Percentiles rank a stretch among this genome's conserved stretches.
These are phyloP conservation scores for Pipistrellus pygmaeus DNA, from an alignment of 2,797 vertebrate species.

Conservation along the genomic window DNA sequence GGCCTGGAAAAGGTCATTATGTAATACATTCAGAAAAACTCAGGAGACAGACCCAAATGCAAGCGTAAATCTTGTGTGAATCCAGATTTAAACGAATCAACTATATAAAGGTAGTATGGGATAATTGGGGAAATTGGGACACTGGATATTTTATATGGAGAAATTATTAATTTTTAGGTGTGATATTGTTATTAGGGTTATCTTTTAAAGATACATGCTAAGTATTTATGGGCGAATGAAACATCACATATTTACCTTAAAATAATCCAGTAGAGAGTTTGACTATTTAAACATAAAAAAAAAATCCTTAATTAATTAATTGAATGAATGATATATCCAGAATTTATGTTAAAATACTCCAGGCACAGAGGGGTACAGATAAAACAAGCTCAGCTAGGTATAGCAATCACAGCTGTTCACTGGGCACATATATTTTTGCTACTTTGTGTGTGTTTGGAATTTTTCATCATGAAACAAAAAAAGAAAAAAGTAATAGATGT, in stretches of 20 bases:
- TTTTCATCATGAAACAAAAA: slow-evolving; percentile 19
- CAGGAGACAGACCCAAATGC: neutral
- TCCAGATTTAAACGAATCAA: neutral
- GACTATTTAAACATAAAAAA: neutral
- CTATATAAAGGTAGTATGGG: neutral
- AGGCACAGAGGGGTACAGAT: neutral
- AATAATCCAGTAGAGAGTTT: neutral
- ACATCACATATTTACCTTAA: slow-evolving; percentile 24
- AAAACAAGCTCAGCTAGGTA: neutral
- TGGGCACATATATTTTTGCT: neutral
- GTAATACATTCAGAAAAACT: neutral
- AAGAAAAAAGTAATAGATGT: neutral
- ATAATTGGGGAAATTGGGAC: neutral
- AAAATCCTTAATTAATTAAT: neutral
- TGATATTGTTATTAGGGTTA: neutral
- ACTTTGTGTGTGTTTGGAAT: neutral
- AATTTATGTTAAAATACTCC: neutral
- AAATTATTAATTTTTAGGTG: slow-evolving; percentile 21
- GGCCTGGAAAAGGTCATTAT: neutral
- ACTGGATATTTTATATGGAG: slow-evolving; percentile 15
- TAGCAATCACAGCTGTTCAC: neutral
- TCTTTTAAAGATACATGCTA: slow-evolving; percentile 5
- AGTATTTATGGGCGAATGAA: neutral
- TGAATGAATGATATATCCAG: neutral
- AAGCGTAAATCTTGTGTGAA: neutral